A percentile compares a stretch with the other conserved stretches of the same genome.
Evolutionary conservation across 2,113 vertebrate genomes (phyloP).

Genomic region (Pyxicephalus adspersus): DNA sequence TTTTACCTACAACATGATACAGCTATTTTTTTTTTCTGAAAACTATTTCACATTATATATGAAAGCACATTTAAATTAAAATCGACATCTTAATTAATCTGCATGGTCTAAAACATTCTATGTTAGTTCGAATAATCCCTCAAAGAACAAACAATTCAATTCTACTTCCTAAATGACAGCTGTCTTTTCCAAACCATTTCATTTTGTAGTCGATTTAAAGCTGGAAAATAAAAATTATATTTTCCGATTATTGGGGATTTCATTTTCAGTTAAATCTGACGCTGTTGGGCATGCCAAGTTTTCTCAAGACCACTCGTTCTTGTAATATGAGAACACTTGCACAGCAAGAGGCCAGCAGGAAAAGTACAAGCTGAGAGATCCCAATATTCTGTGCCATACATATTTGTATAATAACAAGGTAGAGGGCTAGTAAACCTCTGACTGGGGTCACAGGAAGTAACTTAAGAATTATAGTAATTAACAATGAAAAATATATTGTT

Average conservation of each 20-base stretch:
- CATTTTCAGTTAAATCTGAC: conserved; percentile 28
- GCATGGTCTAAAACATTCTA: too few relatives aligned
- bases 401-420: conserved; percentile 34
- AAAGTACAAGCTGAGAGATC: conserved; percentile 28
- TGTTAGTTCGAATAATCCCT: too few relatives aligned
- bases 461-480: conserved; percentile 42
- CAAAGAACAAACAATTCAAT: not conserved
- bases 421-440: not conserved
- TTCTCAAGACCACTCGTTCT: conserved; percentile 6
- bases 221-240: conserved; percentile 35
- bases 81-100: too few relatives aligned
- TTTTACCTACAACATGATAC: too few relatives aligned
- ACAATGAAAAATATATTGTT: conserved; percentile 18
- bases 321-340: conserved; percentile 33
- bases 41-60: too few relatives aligned
- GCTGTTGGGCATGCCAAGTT: conserved; percentile 22
- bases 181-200: not conserved
- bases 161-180: not conserved
- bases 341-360: not conserved
- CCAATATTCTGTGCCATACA: conserved; percentile 12
- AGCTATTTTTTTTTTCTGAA: too few relatives aligned
- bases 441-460: conserved; percentile 20
- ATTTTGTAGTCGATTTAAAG: not conserved
- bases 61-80: too few relatives aligned
- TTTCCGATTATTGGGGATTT: conserved; percentile 30